A percentile compares a stretch with the other conserved stretches of the same genome.
Conservation (phyloP, 2,888 invertebrate species). For the Nemotelus pantherinus region DNA sequence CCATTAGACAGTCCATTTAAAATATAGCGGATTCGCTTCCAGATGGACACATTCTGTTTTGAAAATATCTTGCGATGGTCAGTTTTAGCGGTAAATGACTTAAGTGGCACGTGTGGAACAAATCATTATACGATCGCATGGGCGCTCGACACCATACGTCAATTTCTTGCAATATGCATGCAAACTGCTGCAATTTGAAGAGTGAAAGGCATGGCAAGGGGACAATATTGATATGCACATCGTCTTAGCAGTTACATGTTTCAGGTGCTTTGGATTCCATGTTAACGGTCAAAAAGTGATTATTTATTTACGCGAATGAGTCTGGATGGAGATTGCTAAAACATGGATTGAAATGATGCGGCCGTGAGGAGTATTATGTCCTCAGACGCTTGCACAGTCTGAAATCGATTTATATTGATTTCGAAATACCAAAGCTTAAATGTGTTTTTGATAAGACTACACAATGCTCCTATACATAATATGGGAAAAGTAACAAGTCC, state of each 20-base stretch:
- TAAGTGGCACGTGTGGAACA: conserved; percentile 26
- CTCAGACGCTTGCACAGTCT: too few relatives aligned
- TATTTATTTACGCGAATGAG: too few relatives aligned
- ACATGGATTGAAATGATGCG: too few relatives aligned
- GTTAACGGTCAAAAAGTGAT: too few relatives aligned
- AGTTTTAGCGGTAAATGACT: conserved; percentile 27
- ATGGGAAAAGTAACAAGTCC: too few relatives aligned
- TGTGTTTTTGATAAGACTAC: too few relatives aligned
- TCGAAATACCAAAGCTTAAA: too few relatives aligned
- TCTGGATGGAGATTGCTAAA: too few relatives aligned
- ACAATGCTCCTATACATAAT: too few relatives aligned
- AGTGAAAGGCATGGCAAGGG: background rate
- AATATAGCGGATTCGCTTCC: background rate
- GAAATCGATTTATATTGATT: too few relatives aligned
- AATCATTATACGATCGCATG: conserved; percentile 21
- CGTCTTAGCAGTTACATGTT: background rate
- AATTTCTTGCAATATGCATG: conserved; percentile 1
- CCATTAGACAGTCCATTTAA: conserved; percentile 27
- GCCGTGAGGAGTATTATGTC: too few relatives aligned
- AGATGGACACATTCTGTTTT: background rate
- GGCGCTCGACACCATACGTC: conserved; percentile 19
- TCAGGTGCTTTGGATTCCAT: too few relatives aligned
- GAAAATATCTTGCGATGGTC: conserved; percentile 37
- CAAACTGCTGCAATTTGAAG: background rate
- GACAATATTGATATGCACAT: background rate